Conservation (phyloP, 2,888 invertebrate genomes). For the Melieria omissa region DNA sequence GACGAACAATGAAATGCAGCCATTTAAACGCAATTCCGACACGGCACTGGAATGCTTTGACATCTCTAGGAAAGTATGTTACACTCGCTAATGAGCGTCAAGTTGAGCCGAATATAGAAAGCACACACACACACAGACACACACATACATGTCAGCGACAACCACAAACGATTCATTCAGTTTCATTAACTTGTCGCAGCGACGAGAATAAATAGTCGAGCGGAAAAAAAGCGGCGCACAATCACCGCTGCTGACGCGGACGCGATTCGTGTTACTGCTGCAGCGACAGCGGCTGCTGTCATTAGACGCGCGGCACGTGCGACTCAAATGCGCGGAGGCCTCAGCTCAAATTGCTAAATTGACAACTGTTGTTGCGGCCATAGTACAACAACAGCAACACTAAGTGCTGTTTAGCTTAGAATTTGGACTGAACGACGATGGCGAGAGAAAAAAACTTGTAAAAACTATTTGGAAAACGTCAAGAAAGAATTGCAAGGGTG, state of each 20-base stretch:
- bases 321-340: conserved; percentile 19
- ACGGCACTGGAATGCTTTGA: conserved; percentile 30
- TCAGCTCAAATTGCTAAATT: conserved; percentile 41
- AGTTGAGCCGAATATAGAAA: conserved; percentile 25
- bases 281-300: conserved; percentile 3
- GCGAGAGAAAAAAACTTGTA: not conserved
- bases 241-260: conserved; percentile 2
- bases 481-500: not conserved
- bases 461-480: not conserved
- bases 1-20: conserved; percentile 28
- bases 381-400: not conserved
- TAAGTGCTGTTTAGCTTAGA: conserved; percentile 3
- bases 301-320: conserved; percentile 30
- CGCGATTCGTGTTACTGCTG: conserved; percentile 18
- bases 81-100: conserved; percentile 34
- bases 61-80: conserved; percentile 32
- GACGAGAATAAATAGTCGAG: conserved; percentile 11
- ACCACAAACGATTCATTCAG: conserved; percentile 26
- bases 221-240: not conserved
- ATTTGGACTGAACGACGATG: not conserved
- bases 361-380: conserved; percentile 55
- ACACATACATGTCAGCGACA: conserved; percentile 14
- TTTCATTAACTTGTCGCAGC: conserved; percentile 31
- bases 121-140: conserved; percentile 16
- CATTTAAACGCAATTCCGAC: conserved; percentile 26